Conservation (phyloP, 2,113 vertebrate genomes). For the Turdus rufiventris region DNA sequence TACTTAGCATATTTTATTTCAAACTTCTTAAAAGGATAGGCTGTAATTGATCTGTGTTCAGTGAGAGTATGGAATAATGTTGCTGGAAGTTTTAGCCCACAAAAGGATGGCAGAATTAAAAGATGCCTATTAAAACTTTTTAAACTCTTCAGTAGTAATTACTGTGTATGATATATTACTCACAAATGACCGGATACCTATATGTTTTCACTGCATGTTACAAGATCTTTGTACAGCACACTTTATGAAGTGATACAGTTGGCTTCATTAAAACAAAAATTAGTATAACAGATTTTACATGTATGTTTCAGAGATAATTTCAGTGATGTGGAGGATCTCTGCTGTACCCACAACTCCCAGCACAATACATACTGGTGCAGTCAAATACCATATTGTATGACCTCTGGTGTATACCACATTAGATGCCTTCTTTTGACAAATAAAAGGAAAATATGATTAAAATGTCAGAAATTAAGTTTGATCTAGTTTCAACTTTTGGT, state of each 20-base stretch:
- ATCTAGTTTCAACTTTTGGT: background rate
- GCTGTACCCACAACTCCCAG: background rate
- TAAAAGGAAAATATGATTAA: background rate
- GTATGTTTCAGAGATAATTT: background rate
- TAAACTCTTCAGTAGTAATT: background rate
- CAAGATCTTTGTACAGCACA: background rate
- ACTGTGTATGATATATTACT: background rate
- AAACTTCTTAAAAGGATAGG: conserved; percentile 57
- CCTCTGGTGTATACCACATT: background rate
- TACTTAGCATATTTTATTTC: conserved; percentile 49
- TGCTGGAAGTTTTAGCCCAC: conserved; percentile 56
- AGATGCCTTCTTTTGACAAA: background rate
- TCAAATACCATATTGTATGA: background rate
- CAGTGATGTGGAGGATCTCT: background rate
- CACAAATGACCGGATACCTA: background rate
- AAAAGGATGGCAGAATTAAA: conserved; percentile 37
- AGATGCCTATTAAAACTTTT: conserved; percentile 8
- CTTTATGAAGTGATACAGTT: background rate
- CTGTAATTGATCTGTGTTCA: conserved; percentile 57
- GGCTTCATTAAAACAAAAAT: background rate
- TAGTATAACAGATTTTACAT: background rate
- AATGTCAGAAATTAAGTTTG: background rate
- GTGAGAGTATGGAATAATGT: conserved; percentile 42
- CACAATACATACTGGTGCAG: background rate
- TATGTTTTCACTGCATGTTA: background rate